Percentiles rank a stretch among this genome's conserved stretches.
Conservation (phyloP, 2,888 invertebrate genomes). For the Carcina quercana region DNA sequence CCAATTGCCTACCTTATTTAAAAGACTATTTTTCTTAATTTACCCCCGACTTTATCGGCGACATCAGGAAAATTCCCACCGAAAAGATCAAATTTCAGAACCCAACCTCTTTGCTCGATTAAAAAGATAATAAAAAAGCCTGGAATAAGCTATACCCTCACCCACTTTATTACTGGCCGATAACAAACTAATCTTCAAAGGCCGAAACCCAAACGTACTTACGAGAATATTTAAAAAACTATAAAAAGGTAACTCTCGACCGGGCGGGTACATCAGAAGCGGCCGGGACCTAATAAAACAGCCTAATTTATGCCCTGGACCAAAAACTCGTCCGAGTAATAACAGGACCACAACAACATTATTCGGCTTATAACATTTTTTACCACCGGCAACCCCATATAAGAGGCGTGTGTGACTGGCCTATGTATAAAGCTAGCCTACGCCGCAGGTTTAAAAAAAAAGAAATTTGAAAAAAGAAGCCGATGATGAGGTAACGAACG, state of each 20-base stretch:
- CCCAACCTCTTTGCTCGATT: slow-evolving; percentile 14
- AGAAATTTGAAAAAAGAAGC: slow-evolving; percentile 45
- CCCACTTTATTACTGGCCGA: slow-evolving; percentile 58
- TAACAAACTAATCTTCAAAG: slow-evolving; percentile 64
- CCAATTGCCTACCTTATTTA: no score
- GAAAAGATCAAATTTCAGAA: slow-evolving; percentile 21
- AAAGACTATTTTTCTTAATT: slow-evolving; percentile 18
- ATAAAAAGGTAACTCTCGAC: slow-evolving; percentile 38
- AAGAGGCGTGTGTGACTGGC: slow-evolving; percentile 26
- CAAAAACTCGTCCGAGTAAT: slow-evolving; percentile 34
- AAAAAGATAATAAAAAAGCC: slow-evolving; percentile 25
- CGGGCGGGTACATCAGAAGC: slow-evolving; percentile 47
- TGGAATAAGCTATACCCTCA: slow-evolving; percentile 33
- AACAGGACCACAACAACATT: slow-evolving; percentile 52
- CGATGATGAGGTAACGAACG: slow-evolving; percentile 72
- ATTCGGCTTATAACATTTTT: slow-evolving; percentile 46
- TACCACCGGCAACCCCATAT: slow-evolving; percentile 31
- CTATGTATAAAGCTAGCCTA: slow-evolving; percentile 63
- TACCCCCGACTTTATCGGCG: slow-evolving; percentile 21
- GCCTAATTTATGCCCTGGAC: slow-evolving; percentile 47
- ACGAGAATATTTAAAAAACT: slow-evolving; percentile 62
- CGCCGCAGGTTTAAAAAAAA: slow-evolving; percentile 43
- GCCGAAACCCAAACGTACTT: slow-evolving; percentile 31
- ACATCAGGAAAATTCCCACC: slow-evolving; percentile 25
- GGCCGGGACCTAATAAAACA: slow-evolving; percentile 46